Percentiles rank a stretch among this genome's conserved stretches.
Conservation (phyloP, 2,888 invertebrate species). For the Drosophila prolongata region DNA sequence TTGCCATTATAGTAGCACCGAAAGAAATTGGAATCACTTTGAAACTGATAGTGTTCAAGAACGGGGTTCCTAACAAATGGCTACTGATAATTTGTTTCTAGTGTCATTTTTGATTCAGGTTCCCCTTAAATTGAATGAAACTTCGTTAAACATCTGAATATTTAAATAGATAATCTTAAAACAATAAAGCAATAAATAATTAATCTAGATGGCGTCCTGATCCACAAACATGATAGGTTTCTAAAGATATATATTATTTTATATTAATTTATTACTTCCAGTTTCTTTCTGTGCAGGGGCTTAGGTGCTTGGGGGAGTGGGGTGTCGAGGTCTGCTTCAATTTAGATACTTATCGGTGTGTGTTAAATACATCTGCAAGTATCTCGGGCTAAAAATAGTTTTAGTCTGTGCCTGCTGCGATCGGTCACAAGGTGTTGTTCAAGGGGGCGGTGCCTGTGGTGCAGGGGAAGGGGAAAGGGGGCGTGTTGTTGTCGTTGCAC, state of each 20-base stretch:
- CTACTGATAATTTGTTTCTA: too few species aligned
- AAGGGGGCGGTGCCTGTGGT: not conserved
- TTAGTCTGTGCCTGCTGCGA: constrained; percentile 21
- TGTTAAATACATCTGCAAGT: constrained; percentile 14
- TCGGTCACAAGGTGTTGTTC: constrained; percentile 31
- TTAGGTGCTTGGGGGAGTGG: not conserved
- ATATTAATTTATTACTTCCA: not conserved
- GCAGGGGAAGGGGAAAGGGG: not conserved
- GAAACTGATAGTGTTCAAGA: not conserved
- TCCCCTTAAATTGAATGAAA: too few species aligned
- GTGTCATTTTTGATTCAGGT: too few species aligned
- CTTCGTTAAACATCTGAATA: too few species aligned
- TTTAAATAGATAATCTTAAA: too few species aligned
- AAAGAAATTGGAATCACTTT: not conserved
- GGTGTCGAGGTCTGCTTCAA: constrained; percentile 1
- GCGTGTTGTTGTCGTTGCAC: constrained; percentile 47
- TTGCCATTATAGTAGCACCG: constrained; percentile 58
- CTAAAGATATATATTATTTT: too few species aligned
- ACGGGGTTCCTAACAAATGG: too few species aligned
- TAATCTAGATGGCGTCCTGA: too few species aligned
- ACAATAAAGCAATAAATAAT: too few species aligned
- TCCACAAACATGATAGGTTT: too few species aligned
- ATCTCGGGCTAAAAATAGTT: constrained; percentile 68
- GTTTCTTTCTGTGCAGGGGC: not conserved
- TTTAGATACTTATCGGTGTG: constrained; percentile 28